Conservation (phyloP, 2,113 vertebrate genomes). For the Ictalurus furcatus region DNA sequence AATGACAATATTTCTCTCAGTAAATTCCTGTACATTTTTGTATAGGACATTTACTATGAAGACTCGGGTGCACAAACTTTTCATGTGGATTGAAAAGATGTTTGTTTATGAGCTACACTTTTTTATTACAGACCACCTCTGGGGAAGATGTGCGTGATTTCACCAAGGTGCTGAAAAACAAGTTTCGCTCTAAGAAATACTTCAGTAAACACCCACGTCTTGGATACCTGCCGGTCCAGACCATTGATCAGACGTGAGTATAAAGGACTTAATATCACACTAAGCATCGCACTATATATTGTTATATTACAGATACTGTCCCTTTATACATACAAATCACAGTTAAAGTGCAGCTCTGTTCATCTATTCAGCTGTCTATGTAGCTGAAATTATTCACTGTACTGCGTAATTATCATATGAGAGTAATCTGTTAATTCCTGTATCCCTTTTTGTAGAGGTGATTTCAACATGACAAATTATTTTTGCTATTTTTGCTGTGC, state of each 20-base stretch:
- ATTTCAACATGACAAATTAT: neutral
- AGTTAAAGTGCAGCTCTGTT: neutral
- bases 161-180: slow-evolving; percentile 97
- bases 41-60: neutral
- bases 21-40: neutral
- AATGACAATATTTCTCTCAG: neutral
- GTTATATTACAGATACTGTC: neutral
- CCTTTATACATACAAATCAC: neutral
- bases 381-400: neutral
- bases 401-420: neutral
- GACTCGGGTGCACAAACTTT: slow-evolving; percentile 50
- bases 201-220: slow-evolving; percentile 94
- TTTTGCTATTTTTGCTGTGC: neutral
- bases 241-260: slow-evolving; percentile 82
- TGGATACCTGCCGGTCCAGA: slow-evolving; percentile 95
- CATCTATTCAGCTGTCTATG: neutral
- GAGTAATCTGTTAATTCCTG: neutral
- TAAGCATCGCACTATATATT: neutral
- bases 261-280: neutral
- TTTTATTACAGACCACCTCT: slow-evolving; percentile 84
- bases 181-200: slow-evolving; percentile 97
- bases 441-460: neutral
- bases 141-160: slow-evolving; percentile 97
- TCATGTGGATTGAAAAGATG: neutral
- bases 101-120: slow-evolving; percentile 19